Evolutionary conservation across 2,888 invertebrate genomes (phyloP).

Genomic region (Cremastinae sp.): DNA sequence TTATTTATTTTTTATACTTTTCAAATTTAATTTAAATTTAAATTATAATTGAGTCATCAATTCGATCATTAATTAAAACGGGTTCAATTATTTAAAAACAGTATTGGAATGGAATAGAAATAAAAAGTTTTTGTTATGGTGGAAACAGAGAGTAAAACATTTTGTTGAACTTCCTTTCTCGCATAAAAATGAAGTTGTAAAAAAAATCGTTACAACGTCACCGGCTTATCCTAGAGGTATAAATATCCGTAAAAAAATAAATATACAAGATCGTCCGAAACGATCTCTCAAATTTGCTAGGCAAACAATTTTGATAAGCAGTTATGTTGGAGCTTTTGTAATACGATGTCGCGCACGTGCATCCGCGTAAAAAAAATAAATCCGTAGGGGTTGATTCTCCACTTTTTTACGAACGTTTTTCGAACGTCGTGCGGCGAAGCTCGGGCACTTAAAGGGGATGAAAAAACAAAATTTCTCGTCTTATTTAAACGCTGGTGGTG

Average conservation of each 20-base stretch:
- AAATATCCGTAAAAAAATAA: conserved; percentile 10
- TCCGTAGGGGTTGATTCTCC: conserved; percentile 62
- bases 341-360: conserved; percentile 33
- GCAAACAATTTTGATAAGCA: conserved; percentile 77
- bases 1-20: too few species aligned
- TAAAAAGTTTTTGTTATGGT: too few species aligned
- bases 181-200: too few species aligned
- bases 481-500: conserved; percentile 74
- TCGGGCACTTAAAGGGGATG: conserved; percentile 68
- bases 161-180: too few species aligned
- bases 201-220: background rate
- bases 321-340: conserved; percentile 71
- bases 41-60: too few species aligned
- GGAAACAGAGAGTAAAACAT: too few species aligned
- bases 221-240: too few species aligned
- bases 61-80: too few species aligned
- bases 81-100: too few species aligned
- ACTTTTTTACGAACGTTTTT: conserved; percentile 51
- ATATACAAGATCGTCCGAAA: conserved; percentile 41
- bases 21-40: too few species aligned
- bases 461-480: conserved; percentile 73
- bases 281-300: conserved; percentile 68
- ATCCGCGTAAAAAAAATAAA: conserved; percentile 17
- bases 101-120: too few species aligned
- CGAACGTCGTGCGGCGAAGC: conserved; percentile 63